These are phyloP conservation scores for Ophonus ardosiacus DNA, from an alignment of 2,888 invertebrate species.

Conservation along the genomic window DNA sequence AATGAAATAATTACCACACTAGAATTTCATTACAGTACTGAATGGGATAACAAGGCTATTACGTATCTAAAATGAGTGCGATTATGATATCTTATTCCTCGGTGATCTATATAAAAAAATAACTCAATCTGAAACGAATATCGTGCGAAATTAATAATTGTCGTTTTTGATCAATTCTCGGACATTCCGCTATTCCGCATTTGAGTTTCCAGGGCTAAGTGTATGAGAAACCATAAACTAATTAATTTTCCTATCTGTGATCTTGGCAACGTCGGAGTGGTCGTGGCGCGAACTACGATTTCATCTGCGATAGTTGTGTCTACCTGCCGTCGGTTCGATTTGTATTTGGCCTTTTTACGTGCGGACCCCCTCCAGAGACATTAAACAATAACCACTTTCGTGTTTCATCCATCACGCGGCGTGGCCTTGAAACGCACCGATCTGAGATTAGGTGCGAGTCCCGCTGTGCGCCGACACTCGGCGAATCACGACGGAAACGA, in stretches of 20 bases:
- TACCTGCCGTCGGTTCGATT: constrained; percentile 70
- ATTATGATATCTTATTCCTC: too few species aligned
- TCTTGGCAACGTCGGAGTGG: constrained; percentile 19
- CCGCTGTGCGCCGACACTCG: constrained; percentile 69
- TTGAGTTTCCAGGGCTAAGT: not conserved
- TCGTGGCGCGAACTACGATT: constrained; percentile 45
- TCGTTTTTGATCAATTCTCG: not conserved
- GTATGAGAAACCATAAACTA: constrained; percentile 5
- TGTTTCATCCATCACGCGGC: constrained; percentile 74
- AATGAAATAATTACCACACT: too few species aligned
- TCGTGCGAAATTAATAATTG: too few species aligned
- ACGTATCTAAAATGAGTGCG: too few species aligned
- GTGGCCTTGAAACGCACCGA: constrained; percentile 69
- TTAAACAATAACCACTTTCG: constrained; percentile 76
- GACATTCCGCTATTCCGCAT: not conserved
- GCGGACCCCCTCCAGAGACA: constrained; percentile 73
- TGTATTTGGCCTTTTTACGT: constrained; percentile 70
- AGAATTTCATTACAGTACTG: too few species aligned
- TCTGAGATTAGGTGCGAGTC: constrained; percentile 73
- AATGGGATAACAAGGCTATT: too few species aligned
- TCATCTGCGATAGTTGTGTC: constrained; percentile 65
- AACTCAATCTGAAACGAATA: too few species aligned
- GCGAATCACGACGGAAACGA: constrained; percentile 22
- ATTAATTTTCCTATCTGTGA: constrained; percentile 18
- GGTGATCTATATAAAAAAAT: too few species aligned